These are phyloP conservation scores for Tolypeutes matacus DNA, from an alignment of 2,797 vertebrate species.

Conservation along the genomic window DNA sequence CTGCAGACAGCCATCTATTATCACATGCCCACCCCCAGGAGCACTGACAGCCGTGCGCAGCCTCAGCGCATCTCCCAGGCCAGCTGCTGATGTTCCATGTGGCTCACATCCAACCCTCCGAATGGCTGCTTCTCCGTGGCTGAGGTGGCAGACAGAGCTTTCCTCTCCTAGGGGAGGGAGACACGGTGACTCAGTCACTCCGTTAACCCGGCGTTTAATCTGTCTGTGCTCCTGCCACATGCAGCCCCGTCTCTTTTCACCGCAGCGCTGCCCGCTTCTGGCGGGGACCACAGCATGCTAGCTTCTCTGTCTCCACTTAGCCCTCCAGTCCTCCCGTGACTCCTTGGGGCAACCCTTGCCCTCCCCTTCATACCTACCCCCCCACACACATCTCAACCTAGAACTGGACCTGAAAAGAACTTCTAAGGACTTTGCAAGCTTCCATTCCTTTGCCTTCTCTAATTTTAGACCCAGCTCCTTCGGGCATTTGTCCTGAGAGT, in stretches of 20 bases:
- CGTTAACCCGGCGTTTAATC: slow-evolving; percentile 63
- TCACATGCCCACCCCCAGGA: neutral
- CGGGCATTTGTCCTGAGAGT: neutral
- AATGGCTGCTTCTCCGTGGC: neutral
- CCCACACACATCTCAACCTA: neutral
- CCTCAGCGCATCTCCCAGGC: slow-evolving; percentile 35
- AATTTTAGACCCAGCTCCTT: neutral
- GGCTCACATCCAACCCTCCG: slow-evolving; percentile 61
- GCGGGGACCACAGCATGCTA: neutral
- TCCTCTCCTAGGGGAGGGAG: slow-evolving; percentile 7
- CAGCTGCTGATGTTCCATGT: accelerated
- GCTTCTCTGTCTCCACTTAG: neutral
- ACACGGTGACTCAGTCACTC: slow-evolving; percentile 30
- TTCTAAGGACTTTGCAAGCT: slow-evolving; percentile 50
- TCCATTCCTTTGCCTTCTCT: slow-evolving; percentile 40
- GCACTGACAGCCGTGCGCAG: slow-evolving; percentile 29
- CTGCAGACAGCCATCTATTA: slow-evolving; percentile 58
- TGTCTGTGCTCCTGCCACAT: neutral
- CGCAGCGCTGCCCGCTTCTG: neutral
- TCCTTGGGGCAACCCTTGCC: accelerated
- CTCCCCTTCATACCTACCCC: accelerated
- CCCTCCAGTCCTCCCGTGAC: neutral
- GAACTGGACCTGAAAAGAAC: slow-evolving; percentile 7
- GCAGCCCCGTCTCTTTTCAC: slow-evolving; percentile 17
- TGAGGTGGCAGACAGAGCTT: slow-evolving; percentile 51